Percentiles rank a stretch among this genome's conserved stretches.
phyloP scores from a whole-genome alignment of 2,797 vertebrate species.

The Otolemur crassicaudatus region DNA sequence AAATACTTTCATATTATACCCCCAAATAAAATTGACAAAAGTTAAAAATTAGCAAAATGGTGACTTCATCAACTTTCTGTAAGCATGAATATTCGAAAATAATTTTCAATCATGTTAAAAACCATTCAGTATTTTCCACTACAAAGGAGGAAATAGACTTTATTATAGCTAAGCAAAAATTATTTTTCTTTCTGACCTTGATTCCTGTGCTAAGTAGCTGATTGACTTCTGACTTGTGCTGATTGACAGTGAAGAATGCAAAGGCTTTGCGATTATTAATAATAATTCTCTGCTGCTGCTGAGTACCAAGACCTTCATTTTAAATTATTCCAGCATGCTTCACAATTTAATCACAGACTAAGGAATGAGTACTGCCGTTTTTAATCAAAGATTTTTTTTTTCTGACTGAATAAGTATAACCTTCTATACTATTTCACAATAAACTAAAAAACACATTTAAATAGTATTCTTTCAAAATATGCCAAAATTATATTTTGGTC shows the following conservation, averaged over 20 bases:
- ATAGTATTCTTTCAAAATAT: background rate
- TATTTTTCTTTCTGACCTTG: slow-evolving; percentile 40
- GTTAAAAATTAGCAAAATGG: background rate
- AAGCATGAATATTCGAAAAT: background rate
- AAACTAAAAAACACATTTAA: background rate
- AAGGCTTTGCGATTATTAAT: slow-evolving; percentile 64
- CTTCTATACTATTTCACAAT: background rate
- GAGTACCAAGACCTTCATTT: slow-evolving; percentile 46
- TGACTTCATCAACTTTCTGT: background rate
- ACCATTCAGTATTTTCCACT: background rate
- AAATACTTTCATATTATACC: background rate
- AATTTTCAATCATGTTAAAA: background rate
- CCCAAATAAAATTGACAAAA: background rate
- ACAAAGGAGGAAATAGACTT: background rate
- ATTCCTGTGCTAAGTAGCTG: background rate
- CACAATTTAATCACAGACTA: slow-evolving; percentile 46
- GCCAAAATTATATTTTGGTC: background rate
- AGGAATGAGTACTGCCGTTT: background rate
- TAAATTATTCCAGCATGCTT: slow-evolving; percentile 4
- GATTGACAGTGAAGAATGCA: slow-evolving; percentile 22
- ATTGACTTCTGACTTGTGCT: slow-evolving; percentile 31
- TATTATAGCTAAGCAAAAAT: background rate
- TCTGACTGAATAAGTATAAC: background rate
- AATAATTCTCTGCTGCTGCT: slow-evolving; percentile 15
- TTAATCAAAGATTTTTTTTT: slow-evolving; percentile 54